These are phyloP conservation scores for Brachyrhaphis roseni DNA, from an alignment of 2,797 vertebrate species.

Conservation along the genomic window DNA sequence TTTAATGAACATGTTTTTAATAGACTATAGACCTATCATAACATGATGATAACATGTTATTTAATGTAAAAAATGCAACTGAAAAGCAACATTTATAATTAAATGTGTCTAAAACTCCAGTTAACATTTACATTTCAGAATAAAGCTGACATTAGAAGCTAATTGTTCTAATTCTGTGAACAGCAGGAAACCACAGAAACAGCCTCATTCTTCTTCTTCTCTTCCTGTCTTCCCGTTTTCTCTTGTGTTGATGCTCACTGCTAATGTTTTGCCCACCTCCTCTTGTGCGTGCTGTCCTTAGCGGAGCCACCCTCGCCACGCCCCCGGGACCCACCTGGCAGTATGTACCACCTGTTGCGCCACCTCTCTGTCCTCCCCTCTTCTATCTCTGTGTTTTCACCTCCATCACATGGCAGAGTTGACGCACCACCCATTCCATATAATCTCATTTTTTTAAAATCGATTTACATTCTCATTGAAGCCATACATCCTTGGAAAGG, in stretches of 20 bases:
- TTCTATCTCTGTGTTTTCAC: constrained; percentile 55
- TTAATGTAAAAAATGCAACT: neutral
- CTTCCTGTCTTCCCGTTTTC: constrained; percentile 48
- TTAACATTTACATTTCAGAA: neutral
- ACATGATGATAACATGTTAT: neutral
- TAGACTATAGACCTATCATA: too few relatives aligned
- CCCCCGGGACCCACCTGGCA: constrained; percentile 89
- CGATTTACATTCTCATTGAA: constrained; percentile 17
- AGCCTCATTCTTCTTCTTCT: constrained; percentile 21
- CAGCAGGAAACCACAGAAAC: constrained; percentile 15
- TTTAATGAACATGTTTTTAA: too few relatives aligned
- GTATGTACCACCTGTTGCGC: constrained; percentile 89
- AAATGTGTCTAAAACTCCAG: neutral
- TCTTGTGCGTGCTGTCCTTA: constrained; percentile 89
- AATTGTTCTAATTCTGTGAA: neutral
- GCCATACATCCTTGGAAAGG: constrained; percentile 28
- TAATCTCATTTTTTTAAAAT: neutral
- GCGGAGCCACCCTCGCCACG: constrained; percentile 88
- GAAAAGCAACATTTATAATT: neutral
- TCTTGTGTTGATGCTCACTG: constrained; percentile 77
- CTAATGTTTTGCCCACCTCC: constrained; percentile 86
- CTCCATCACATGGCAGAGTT: constrained; percentile 52
- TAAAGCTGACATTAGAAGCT: neutral
- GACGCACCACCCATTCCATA: constrained; percentile 31
- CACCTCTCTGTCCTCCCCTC: constrained; percentile 49